A percentile compares a stretch with the other conserved stretches of the same genome.
Evolutionary conservation across 2,797 vertebrate species (phyloP).

Genomic region (Remorina albescens): DNA sequence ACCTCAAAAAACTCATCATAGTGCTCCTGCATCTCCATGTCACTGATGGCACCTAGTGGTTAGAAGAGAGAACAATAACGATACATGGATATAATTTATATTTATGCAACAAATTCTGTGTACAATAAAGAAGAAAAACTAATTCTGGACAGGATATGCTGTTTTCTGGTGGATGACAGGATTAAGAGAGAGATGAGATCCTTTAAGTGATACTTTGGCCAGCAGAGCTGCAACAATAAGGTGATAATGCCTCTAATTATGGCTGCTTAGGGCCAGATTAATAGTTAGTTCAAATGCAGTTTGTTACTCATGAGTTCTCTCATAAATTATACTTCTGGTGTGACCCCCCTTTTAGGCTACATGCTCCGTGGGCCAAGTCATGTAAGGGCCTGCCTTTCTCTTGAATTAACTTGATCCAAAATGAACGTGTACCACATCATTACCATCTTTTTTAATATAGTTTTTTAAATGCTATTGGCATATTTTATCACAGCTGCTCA

Average conservation of each 20-base stretch:
- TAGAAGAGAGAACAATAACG: constrained; percentile 8
- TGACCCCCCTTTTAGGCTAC: not conserved
- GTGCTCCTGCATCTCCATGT: constrained; percentile 99
- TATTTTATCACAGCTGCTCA: no score
- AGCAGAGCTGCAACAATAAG: not conserved
- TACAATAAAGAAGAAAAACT: not conserved
- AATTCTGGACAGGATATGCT: not conserved
- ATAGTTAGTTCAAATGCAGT: not conserved
- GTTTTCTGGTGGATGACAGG: not conserved
- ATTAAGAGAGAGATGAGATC: not conserved
- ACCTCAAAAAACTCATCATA: constrained; percentile 99
- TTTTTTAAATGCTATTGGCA: no score
- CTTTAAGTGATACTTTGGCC: not conserved
- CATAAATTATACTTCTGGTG: not conserved
- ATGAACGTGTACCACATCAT: no score
- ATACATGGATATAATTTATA: not conserved
- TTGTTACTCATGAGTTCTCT: no score
- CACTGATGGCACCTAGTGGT: constrained; percentile 93
- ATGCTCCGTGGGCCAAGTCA: no score
- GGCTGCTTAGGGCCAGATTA: not conserved
- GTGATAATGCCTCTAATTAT: not conserved
- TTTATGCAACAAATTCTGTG: not conserved
- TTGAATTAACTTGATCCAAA: no score
- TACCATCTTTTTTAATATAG: no score
- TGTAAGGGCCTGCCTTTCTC: no score